Percentiles rank a stretch among this genome's conserved stretches.
Evolutionary conservation across 2,113 vertebrate species (phyloP).

Genomic region (Bungarus multicinctus): DNA sequence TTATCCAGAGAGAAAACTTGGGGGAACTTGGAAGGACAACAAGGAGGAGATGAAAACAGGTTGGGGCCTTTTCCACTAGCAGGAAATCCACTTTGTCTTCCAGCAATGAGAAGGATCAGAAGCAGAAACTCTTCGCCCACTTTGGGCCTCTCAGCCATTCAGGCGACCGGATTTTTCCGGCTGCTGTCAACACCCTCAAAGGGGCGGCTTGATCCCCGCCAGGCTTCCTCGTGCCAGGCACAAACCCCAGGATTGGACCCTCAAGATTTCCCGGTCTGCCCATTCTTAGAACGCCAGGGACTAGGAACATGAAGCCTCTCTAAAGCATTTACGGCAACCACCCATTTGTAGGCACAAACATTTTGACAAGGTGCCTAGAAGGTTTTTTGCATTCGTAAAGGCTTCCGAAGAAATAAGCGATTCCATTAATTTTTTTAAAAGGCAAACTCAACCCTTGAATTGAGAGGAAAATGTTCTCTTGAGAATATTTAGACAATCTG

Average conservation of each 20-base stretch:
- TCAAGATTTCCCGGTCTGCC: not conserved
- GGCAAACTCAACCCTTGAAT: not conserved
- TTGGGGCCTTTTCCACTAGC: not conserved
- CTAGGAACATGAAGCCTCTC: not conserved
- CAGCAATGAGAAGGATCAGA: not conserved
- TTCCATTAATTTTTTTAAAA: not conserved
- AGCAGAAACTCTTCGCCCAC: rapidly evolving
- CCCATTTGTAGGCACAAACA: not conserved
- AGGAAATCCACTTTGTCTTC: not conserved
- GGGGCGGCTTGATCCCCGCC: not conserved
- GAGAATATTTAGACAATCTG: not conserved
- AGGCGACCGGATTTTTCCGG: not conserved
- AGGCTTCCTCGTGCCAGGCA: not conserved
- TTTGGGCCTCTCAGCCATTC: not conserved
- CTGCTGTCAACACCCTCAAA: conserved; percentile 9
- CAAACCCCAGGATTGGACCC: not conserved
- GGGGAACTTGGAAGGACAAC: not conserved
- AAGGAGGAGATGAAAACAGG: not conserved
- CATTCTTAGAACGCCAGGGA: not conserved
- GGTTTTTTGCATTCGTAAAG: rapidly evolving
- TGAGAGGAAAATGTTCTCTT: not conserved
- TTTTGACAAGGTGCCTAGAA: not conserved
- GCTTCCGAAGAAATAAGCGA: not conserved
- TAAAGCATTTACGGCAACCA: not conserved
- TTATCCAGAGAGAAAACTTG: not conserved